Percentiles rank a stretch among this genome's conserved stretches.
Evolutionary conservation across 2,113 vertebrate species (phyloP).

Genomic region (Anguilla rostrata): DNA sequence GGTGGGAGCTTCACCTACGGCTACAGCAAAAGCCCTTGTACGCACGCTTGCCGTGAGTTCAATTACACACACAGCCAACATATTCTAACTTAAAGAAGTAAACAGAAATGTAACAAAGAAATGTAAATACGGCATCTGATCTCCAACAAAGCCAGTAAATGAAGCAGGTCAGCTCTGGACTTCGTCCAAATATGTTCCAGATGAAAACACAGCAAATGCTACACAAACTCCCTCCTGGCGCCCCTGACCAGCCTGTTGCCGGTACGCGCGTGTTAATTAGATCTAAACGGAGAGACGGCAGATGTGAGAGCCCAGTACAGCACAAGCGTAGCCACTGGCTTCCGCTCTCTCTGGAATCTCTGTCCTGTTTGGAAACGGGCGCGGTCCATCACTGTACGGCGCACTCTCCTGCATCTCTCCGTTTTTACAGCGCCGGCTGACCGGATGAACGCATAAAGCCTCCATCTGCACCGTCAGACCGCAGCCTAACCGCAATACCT

Average conservation of each 20-base stretch:
- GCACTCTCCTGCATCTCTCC: background rate
- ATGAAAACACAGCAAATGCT: background rate
- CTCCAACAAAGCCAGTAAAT: background rate
- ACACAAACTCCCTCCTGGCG: background rate
- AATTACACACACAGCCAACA: background rate
- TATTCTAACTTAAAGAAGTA: background rate
- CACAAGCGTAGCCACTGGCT: background rate
- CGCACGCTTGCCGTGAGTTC: background rate
- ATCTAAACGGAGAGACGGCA: too few species aligned
- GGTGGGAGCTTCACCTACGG: background rate
- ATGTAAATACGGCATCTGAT: too few species aligned
- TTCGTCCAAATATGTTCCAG: background rate
- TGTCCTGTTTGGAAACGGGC: background rate
- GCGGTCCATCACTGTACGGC: background rate
- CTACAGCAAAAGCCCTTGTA: background rate
- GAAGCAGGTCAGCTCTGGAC: background rate
- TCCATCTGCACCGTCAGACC: background rate
- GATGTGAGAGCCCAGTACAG: too few species aligned
- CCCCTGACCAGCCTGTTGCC: background rate
- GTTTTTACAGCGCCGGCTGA: background rate
- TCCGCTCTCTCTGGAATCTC: background rate
- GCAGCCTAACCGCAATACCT: background rate
- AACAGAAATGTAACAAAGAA: background rate
- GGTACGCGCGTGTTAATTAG: slow-evolving; percentile 8
- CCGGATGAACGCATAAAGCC: background rate